Evolutionary conservation across 2,888 invertebrate genomes (phyloP).

Genomic region (Apantesis nais): DNA sequence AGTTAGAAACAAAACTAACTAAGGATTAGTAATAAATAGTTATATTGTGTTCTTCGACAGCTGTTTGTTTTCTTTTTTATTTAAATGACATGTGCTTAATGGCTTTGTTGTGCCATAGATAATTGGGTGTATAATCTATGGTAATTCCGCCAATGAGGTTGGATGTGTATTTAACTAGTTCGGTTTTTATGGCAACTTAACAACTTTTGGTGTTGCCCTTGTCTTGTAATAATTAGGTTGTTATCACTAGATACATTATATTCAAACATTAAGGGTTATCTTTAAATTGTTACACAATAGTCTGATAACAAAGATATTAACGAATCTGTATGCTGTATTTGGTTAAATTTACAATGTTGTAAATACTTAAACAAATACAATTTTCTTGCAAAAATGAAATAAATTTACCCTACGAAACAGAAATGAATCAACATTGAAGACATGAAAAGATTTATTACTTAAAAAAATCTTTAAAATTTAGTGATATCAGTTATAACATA

Average conservation of each 20-base stretch:
- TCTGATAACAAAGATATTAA: not conserved
- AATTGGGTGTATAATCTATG: constrained; percentile 46
- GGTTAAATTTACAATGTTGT: not conserved
- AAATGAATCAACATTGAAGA: too few relatives aligned
- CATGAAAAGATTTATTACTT: too few relatives aligned
- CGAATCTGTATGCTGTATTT: not conserved
- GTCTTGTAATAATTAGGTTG: constrained; percentile 4
- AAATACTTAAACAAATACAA: not conserved
- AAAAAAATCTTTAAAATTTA: too few relatives aligned
- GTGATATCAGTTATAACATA: too few relatives aligned
- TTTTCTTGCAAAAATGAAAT: not conserved
- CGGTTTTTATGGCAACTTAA: constrained; percentile 13
- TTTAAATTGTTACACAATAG: not conserved
- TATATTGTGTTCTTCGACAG: constrained; percentile 78
- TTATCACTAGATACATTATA: constrained; percentile 8
- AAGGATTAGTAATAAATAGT: constrained; percentile 83
- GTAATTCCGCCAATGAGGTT: constrained; percentile 26
- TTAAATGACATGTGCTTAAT: constrained; percentile 67
- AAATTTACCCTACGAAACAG: not conserved
- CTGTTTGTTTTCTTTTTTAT: constrained; percentile 76
- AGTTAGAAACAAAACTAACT: constrained; percentile 75
- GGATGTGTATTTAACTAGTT: constrained; percentile 24
- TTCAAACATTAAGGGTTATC: not conserved
- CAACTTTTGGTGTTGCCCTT: constrained; percentile 10
- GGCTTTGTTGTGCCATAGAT: constrained; percentile 27